phyloP scores from a whole-genome alignment of 2,797 vertebrate species.

The Gymnoscopelus braueri region DNA sequence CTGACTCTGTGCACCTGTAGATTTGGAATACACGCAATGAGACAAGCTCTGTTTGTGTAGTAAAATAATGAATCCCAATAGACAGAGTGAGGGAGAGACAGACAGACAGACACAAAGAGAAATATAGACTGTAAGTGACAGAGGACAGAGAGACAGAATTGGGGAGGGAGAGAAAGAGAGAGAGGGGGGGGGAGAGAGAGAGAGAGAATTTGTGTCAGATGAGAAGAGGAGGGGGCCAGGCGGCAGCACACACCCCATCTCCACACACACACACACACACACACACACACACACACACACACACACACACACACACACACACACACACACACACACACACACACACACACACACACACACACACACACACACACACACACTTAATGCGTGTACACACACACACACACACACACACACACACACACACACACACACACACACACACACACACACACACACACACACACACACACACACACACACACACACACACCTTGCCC shows the following conservation, averaged over 20 bases:
- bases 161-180: not conserved
- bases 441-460: conserved; percentile 17
- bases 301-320: conserved; percentile 11
- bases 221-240: too few relatives aligned
- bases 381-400: not conserved
- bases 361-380: not conserved
- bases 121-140: not conserved
- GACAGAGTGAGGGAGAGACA: conserved; percentile 1
- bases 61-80: too few relatives aligned
- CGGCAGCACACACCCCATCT: too few relatives aligned
- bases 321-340: conserved; percentile 10
- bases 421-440: not conserved
- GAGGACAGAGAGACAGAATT: not conserved
- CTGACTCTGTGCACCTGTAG: conserved; percentile 31
- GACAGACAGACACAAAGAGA: too few relatives aligned
- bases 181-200: not conserved
- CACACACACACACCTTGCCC: conserved; percentile 2
- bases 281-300: not conserved
- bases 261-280: not conserved
- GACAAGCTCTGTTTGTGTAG: conserved; percentile 14
- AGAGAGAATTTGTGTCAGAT: not conserved
- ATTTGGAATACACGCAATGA: not conserved
- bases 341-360: conserved; percentile 6
- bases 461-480: conserved; percentile 14
- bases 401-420: conserved; percentile 7